A percentile compares a stretch with the other conserved stretches of the same genome.
phyloP scores from a whole-genome alignment of 2,113 vertebrate species.

The Atractosteus spatula region DNA sequence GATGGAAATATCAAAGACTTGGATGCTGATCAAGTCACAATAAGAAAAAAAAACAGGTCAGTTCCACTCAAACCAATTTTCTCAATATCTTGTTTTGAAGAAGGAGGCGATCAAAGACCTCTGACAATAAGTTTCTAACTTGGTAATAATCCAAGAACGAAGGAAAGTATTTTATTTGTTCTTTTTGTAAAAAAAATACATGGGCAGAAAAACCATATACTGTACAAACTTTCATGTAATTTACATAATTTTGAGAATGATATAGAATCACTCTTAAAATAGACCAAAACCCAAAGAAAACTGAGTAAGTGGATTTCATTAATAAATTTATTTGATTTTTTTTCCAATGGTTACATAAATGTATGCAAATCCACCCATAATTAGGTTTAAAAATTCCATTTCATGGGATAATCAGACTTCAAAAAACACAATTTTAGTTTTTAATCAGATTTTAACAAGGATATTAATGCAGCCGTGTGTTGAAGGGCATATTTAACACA shows the following conservation, averaged over 20 bases:
- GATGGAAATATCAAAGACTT: slow-evolving; percentile 53
- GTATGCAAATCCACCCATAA: slow-evolving; percentile 78
- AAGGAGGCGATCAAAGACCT: no score
- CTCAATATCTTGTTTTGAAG: no score
- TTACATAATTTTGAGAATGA: no score
- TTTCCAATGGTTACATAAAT: slow-evolving; percentile 74
- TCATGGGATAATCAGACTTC: slow-evolving; percentile 82
- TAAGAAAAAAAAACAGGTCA: slow-evolving; percentile 53
- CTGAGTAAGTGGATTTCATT: slow-evolving; percentile 66
- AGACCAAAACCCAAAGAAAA: slow-evolving; percentile 48
- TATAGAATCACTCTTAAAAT: slow-evolving; percentile 39
- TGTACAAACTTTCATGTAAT: no score
- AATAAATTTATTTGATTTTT: slow-evolving; percentile 76
- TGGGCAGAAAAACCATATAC: no score
- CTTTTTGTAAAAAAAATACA: no score
- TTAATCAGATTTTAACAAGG: slow-evolving; percentile 84
- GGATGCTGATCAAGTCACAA: slow-evolving; percentile 49
- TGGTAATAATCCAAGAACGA: slow-evolving; percentile 16
- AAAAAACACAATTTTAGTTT: slow-evolving; percentile 78
- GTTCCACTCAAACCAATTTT: slow-evolving; percentile 40
- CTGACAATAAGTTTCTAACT: slow-evolving; percentile 25
- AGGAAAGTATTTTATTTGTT: not conserved
- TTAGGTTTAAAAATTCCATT: slow-evolving; percentile 86
- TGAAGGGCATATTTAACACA: slow-evolving; percentile 76
- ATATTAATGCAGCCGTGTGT: slow-evolving; percentile 73